These are phyloP conservation scores for Sebastolobus alascanus DNA, from an alignment of 2,797 vertebrate genomes.

Conservation along the genomic window DNA sequence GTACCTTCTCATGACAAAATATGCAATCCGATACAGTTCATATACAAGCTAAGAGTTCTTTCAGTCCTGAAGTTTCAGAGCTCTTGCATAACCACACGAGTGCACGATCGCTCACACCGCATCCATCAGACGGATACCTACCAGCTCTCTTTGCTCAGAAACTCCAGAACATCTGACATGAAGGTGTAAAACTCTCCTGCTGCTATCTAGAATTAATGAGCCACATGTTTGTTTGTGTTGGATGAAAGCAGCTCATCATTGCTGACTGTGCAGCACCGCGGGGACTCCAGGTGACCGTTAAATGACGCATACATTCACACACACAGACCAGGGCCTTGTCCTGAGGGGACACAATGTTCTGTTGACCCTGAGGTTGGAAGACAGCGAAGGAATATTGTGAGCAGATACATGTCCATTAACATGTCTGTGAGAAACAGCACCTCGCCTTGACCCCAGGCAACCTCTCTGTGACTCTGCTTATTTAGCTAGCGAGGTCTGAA, in stretches of 20 bases:
- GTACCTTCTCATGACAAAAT: neutral
- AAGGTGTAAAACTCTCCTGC: slow-evolving; percentile 33
- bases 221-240: slow-evolving; percentile 29
- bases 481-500: slow-evolving; percentile 17
- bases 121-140: neutral
- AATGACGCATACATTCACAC: slow-evolving; percentile 16
- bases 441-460: slow-evolving; percentile 42
- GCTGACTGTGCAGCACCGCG: slow-evolving; percentile 8
- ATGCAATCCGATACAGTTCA: neutral
- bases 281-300: slow-evolving; percentile 31
- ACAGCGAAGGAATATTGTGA: slow-evolving; percentile 47
- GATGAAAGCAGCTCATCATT: slow-evolving; percentile 34
- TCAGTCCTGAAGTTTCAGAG: neutral
- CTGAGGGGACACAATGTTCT: slow-evolving; percentile 38
- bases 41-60: neutral
- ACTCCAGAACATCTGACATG: slow-evolving; percentile 12
- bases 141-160: slow-evolving; percentile 11
- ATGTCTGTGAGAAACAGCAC: slow-evolving; percentile 63
- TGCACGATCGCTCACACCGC: neutral
- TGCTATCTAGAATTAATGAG: slow-evolving; percentile 21
- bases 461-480: slow-evolving; percentile 42
- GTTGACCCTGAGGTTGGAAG: slow-evolving; percentile 52
- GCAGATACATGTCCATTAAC: slow-evolving; percentile 57
- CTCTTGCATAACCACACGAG: slow-evolving; percentile 8
- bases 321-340: slow-evolving; percentile 19